phyloP scores from a whole-genome alignment of 1,140 invertebrate genomes.

The Cardiocondyla obscurior region DNA sequence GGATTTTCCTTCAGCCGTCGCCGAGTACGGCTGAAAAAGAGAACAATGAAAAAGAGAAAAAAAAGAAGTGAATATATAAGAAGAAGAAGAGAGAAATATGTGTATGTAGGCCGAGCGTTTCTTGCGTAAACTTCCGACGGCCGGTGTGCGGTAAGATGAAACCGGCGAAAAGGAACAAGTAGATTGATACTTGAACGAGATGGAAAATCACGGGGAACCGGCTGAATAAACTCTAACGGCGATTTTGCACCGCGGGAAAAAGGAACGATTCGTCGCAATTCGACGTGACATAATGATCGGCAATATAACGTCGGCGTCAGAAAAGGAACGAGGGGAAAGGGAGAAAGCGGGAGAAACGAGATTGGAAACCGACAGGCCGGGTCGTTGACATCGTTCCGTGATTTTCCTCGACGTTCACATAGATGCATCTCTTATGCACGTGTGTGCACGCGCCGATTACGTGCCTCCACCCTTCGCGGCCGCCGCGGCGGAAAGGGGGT shows the following conservation, averaged over 20 bases:
- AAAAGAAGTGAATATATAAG: no score
- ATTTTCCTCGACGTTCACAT: slow-evolving; percentile 80
- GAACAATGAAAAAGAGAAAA: background rate
- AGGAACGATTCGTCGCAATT: background rate
- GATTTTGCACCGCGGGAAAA: background rate
- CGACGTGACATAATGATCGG: slow-evolving; percentile 14
- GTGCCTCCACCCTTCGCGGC: slow-evolving; percentile 50
- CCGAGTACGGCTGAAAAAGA: no score
- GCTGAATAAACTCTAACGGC: background rate
- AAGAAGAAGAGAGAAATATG: no score
- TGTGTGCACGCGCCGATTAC: slow-evolving; percentile 74
- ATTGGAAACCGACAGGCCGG: slow-evolving; percentile 64
- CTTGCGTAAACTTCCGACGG: no score
- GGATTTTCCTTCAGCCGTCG: no score
- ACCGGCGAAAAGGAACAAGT: no score
- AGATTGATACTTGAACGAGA: background rate
- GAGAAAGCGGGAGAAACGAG: slow-evolving; percentile 52
- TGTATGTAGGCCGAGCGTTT: no score
- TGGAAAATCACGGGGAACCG: background rate
- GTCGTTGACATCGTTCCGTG: slow-evolving; percentile 82
- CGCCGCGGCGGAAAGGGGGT: background rate
- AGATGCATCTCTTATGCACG: slow-evolving; percentile 71
- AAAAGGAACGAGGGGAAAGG: slow-evolving; percentile 23
- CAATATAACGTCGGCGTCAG: background rate
- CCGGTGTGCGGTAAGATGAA: background rate